Base-by-base conservation (phyloP, 2,888 invertebrate genomes). In the Priocnemis perturbator region DNA sequence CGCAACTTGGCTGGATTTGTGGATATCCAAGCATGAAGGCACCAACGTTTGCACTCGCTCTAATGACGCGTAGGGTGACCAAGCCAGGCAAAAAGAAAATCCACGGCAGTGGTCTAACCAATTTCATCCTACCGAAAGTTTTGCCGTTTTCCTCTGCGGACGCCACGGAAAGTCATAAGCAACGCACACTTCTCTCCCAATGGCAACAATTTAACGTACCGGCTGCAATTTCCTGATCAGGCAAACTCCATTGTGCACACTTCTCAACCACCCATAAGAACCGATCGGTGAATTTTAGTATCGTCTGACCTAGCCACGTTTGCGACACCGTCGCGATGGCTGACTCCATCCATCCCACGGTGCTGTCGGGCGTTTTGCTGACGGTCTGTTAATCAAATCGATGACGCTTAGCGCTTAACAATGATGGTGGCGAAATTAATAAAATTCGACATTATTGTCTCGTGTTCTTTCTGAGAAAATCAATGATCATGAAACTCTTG, bases 51-150 rank as follows among this genome's bases (percentile, higher is more conserved):
- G 91, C 84, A 0, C 86, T 83, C 71, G 90, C 88, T 69, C 92
- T 88, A 3, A 90, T 84, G 52, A 90, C 69, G 0, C 92, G 89
- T 5, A 92, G 84, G 0, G 89, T 65, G 7, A 92, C 78, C 59
- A 92, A 85, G 76, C 90, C 85, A 30, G 89, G 85, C 15, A 92
- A 83, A 81, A 92, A 92, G 48, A 92, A 87, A 26, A 92, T 82
- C 92, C 92, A 92, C 0, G 92, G 92, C 62, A 92, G 81, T 0
- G 92, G 92, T 30, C 92, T 90, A n/a, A 91, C 89, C 61, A 92
- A 83, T 81, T 91, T 90, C 0, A 90, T 89, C 64, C 89, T 90
- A 0, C 90, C 90, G 1, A 81, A 83, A 0, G 80, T 14, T 62
- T 87, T 86, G 30, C 83, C 85, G 67, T 90, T 89, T n/a, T 91